A percentile compares a stretch with the other conserved stretches of the same genome.
Conservation (phyloP, 2,113 vertebrate species). For the Cololabis saira region DNA sequence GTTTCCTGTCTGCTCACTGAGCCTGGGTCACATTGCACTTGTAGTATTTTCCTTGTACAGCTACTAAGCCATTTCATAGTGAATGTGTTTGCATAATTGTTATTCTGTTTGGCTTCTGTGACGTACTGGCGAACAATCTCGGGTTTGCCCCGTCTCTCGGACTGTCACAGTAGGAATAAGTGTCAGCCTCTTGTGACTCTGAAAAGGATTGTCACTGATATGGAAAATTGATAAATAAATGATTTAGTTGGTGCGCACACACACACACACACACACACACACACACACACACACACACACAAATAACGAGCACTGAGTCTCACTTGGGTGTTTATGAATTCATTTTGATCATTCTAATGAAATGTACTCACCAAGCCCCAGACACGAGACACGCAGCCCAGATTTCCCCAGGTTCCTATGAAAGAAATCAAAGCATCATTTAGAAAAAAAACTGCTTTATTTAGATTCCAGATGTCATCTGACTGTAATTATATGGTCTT, state of each 20-base stretch:
- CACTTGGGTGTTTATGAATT: constrained; percentile 27
- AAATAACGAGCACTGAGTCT: neutral
- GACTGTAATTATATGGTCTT: constrained; percentile 2
- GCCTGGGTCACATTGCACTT: constrained; percentile 1
- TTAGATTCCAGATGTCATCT: constrained; percentile 21
- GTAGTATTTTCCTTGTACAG: constrained; percentile 4
- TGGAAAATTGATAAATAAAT: neutral
- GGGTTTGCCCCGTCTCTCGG: no score
- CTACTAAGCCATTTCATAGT: neutral
- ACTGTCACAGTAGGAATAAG: no score
- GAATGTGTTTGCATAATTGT: no score
- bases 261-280: no score
- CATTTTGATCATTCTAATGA: constrained; percentile 40
- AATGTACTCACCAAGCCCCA: constrained; percentile 92
- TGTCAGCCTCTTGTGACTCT: no score
- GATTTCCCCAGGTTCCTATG: constrained; percentile 96
- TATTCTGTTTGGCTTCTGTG: neutral
- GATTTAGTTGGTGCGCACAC: neutral
- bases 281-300: neutral
- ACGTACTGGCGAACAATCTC: no score
- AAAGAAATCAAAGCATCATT: constrained; percentile 41
- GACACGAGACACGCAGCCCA: constrained; percentile 93
- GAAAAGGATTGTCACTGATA: no score
- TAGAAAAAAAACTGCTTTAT: constrained; percentile 16
- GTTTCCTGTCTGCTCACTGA: constrained; percentile 1